Base-by-base conservation (phyloP, 2,113 vertebrate genomes). In the Shinisaurus crocodilurus region DNA sequence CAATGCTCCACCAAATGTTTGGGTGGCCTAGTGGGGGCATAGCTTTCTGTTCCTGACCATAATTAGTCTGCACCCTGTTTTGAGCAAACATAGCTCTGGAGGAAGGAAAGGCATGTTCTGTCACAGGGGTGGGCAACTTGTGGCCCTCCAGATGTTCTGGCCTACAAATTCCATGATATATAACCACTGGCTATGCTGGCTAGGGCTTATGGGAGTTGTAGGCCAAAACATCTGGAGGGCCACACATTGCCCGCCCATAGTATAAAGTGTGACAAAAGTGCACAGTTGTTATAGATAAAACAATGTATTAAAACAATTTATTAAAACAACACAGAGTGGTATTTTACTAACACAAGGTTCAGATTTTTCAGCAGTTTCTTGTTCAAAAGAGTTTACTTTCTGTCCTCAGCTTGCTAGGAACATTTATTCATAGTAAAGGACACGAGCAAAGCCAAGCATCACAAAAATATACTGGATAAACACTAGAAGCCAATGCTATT, bases 371-470 rank as follows among this genome's bases (percentile, higher is more conserved):
- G 96, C 95, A 91, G 89, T 92, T 69, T 94, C 93, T 81, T 92
- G 85, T 87, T 91, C 93, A 97, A 97, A 97, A 97, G 96, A 97
- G 91, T 95, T 94, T 96, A 96, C 95, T 96, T 97, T 97, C 95
- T 97, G 97, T 97, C 97, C 96, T 98, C 96, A 95, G 96, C 96
- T 98, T 97, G 97, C 97, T 81, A 34, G 96, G 97, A 96, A 97
- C 90, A 92, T 89, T 96, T 98, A 98, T 98, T 98, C 98, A 98
- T 98, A 98, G 98, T 93, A 96, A 79, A 94, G 93, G 96, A 96
- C 96, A 96, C 96, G 96, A 97, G 98, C 97, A 97, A 98, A 98
- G 98, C 96, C 97, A 97, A 97, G 97, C 95, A 97, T 97, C 97
- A 98, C 98, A 98, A 98, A 98, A 98, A 98, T 97, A 98, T 91